Conservation (phyloP, 2,797 vertebrate species). For the Cuniculus paca region DNA sequence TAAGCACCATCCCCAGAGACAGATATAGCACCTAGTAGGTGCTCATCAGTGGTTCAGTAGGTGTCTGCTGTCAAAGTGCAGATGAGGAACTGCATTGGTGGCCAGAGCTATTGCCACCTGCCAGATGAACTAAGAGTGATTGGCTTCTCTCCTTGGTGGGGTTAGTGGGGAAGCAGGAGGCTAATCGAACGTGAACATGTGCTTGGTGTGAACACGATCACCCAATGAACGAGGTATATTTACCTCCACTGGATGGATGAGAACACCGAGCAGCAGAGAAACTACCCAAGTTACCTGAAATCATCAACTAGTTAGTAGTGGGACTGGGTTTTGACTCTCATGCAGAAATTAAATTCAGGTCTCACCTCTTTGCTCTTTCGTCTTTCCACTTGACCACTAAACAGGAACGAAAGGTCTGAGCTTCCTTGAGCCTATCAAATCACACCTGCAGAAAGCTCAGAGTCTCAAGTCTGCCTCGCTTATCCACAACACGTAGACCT, state of each 20-base stretch:
- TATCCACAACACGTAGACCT: rapidly evolving
- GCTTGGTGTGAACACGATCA: not conserved
- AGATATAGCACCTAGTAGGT: no score
- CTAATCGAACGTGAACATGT: not conserved
- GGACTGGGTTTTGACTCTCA: not conserved
- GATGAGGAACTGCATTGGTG: no score
- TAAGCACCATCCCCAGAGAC: not conserved
- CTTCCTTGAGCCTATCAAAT: not conserved
- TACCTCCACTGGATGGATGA: not conserved
- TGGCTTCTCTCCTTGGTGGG: rapidly evolving
- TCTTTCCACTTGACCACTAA: not conserved
- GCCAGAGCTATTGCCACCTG: rapidly evolving
- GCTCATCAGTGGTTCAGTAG: rapidly evolving
- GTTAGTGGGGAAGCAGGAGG: not conserved
- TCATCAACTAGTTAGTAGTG: not conserved
- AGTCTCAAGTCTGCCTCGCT: not conserved
- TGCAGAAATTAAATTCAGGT: not conserved
- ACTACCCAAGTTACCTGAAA: not conserved
- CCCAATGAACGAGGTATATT: not conserved
- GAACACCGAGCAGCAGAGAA: not conserved
- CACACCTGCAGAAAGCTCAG: not conserved
- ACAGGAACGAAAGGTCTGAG: not conserved
- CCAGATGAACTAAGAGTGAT: not conserved
- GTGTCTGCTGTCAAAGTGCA: rapidly evolving
- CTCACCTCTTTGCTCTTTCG: not conserved